phyloP scores from a whole-genome alignment of 2,113 vertebrate species.

The Crotalus horridus region DNA sequence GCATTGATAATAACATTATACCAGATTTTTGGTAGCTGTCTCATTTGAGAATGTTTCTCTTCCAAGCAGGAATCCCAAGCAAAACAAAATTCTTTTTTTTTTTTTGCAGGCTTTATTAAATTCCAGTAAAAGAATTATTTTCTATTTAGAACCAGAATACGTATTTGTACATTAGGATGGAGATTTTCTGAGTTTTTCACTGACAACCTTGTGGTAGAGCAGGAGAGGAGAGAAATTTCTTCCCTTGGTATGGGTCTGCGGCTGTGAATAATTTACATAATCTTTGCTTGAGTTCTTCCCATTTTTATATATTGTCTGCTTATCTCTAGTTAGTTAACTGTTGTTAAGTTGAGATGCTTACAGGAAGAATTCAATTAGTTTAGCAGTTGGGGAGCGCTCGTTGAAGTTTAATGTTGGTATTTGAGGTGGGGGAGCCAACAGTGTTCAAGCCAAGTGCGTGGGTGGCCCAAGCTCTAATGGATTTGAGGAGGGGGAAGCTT shows the following conservation, averaged over 20 bases:
- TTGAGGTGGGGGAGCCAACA: slow-evolving; percentile 26
- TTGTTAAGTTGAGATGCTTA: background rate
- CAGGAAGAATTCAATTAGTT: background rate
- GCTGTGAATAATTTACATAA: background rate
- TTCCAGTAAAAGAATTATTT: background rate
- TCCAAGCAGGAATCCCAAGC: background rate
- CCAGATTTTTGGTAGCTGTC: background rate
- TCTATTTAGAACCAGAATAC: background rate
- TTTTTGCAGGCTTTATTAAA: background rate
- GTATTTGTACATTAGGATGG: background rate
- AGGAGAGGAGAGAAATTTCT: background rate
- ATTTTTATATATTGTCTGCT: background rate
- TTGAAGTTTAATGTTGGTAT: background rate
- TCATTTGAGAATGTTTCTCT: background rate
- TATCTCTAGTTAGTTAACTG: background rate
- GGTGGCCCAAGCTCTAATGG: slow-evolving; percentile 49
- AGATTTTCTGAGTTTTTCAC: background rate
- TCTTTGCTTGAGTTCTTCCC: background rate
- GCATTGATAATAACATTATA: background rate
- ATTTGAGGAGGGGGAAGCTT: slow-evolving; percentile 57
- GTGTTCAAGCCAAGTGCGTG: slow-evolving; percentile 29
- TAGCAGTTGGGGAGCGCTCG: slow-evolving; percentile 13
- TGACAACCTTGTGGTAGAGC: background rate
- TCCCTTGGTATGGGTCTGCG: background rate
- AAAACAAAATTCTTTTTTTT: background rate